Evolutionary conservation across 1,140 invertebrate genomes (phyloP).

Genomic region (Colletes latitarsis): DNA sequence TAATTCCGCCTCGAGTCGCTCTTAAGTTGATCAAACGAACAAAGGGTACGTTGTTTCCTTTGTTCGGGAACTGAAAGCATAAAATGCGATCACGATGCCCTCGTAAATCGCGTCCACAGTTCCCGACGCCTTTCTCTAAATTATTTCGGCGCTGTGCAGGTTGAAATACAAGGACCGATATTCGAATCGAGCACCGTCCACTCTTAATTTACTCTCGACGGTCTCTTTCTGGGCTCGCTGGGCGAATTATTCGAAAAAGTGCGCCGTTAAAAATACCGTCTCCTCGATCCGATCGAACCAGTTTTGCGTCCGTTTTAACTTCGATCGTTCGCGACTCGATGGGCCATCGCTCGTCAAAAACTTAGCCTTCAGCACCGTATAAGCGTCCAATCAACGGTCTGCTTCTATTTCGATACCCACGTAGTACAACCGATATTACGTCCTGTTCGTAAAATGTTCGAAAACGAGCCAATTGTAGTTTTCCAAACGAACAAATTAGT

Average conservation of each 20-base stretch:
- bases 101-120: neutral
- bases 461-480: neutral
- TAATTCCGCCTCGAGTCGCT: neutral
- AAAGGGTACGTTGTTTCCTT: neutral
- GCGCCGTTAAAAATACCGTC: neutral
- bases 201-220: conserved; percentile 16
- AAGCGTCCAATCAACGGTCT: neutral
- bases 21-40: neutral
- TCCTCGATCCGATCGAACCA: neutral
- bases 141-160: neutral
- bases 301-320: neutral
- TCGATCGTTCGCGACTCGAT: neutral
- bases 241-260: conserved; percentile 17
- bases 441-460: neutral
- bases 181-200: neutral
- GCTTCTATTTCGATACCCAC: conserved; percentile 4
- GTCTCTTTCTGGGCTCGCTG: neutral
- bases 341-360: neutral
- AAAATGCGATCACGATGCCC: neutral
- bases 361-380: neutral
- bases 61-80: neutral
- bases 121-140: neutral
- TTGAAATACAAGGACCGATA: conserved; percentile 12
- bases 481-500: neutral
- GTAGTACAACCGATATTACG: neutral